phyloP scores from a whole-genome alignment of 2,113 vertebrate genomes.

The Strix uralensis region DNA sequence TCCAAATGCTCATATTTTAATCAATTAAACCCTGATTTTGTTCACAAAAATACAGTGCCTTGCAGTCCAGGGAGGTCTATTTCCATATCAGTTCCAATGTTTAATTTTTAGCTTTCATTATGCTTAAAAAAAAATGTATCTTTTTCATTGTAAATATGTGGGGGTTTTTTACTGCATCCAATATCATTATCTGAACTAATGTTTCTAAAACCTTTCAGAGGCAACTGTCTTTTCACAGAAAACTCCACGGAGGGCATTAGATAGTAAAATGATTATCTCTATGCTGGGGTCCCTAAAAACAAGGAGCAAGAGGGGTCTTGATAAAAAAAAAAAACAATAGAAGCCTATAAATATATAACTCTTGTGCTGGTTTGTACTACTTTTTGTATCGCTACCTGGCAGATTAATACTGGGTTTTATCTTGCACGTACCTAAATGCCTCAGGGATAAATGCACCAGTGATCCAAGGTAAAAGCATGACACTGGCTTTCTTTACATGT shows the following conservation, averaged over 20 bases:
- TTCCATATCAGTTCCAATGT: background rate
- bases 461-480: background rate
- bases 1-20: background rate
- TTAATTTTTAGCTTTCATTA: background rate
- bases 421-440: background rate
- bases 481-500: background rate
- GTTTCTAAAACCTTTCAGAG: background rate
- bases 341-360: background rate
- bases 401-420: background rate
- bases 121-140: background rate
- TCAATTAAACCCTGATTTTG: background rate
- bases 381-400: background rate
- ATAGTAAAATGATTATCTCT: background rate
- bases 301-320: background rate
- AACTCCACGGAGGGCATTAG: background rate
- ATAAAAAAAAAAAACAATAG: background rate
- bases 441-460: background rate
- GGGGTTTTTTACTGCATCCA: background rate
- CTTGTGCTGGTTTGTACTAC: background rate
- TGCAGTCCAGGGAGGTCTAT: background rate
- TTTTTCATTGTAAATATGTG: background rate
- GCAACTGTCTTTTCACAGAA: background rate
- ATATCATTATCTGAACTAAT: background rate
- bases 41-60: background rate
- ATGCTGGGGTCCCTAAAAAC: background rate